Evolutionary conservation across 1,140 invertebrate species (phyloP).

Genomic region (Saxidomus purpurata): DNA sequence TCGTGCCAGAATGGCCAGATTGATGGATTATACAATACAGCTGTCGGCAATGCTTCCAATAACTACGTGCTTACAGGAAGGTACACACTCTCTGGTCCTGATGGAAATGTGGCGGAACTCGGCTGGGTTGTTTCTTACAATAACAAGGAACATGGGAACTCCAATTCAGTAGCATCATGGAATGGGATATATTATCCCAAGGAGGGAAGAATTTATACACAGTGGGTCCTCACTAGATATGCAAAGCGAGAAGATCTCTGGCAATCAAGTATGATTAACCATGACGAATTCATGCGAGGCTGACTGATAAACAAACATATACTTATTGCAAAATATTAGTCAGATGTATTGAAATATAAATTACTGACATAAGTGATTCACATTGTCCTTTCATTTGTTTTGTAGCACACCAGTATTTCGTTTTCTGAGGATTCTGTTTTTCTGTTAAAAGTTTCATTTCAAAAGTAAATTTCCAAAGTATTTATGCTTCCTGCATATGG

Average conservation of each 20-base stretch:
- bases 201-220: not conserved
- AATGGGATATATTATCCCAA: not conserved
- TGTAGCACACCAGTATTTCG: too few species aligned
- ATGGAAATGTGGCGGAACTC: not conserved
- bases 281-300: conserved; percentile 51
- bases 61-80: not conserved
- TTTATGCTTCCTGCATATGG: too few species aligned
- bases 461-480: too few species aligned
- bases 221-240: conserved; percentile 8
- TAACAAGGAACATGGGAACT: conserved; percentile 17
- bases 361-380: too few species aligned
- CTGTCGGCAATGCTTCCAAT: not conserved
- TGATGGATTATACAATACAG: not conserved
- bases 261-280: not conserved
- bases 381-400: too few species aligned
- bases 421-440: too few species aligned
- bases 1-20: not conserved
- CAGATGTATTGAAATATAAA: too few species aligned
- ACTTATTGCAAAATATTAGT: too few species aligned
- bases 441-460: too few species aligned
- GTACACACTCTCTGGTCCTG: not conserved
- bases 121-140: conserved; percentile 12
- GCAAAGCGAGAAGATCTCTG: not conserved
- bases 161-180: conserved; percentile 21
- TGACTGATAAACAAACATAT: too few species aligned